phyloP scores from a whole-genome alignment of 1,140 invertebrate genomes.

The Temnothorax curvispinosus region DNA sequence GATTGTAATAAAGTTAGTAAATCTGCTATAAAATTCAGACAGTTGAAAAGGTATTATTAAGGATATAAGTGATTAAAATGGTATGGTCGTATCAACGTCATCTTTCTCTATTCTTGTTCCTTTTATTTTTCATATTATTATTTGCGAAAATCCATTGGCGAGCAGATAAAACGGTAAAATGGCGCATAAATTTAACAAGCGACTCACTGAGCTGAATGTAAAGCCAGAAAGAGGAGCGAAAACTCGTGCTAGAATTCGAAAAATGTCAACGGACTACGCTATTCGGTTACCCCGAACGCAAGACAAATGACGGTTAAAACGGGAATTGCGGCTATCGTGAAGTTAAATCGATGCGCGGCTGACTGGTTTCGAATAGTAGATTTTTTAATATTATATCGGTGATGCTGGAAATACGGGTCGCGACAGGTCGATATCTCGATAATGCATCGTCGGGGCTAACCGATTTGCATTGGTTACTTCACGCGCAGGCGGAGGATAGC shows the following conservation, averaged over 20 bases:
- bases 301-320: slow-evolving; percentile 19
- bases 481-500: not conserved
- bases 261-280: slow-evolving; percentile 33
- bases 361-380: slow-evolving; percentile 24
- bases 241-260: not conserved
- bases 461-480: slow-evolving; percentile 23
- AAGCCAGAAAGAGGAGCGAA: not conserved
- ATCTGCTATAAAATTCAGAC: slow-evolving; percentile 27
- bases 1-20: slow-evolving; percentile 8
- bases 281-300: not conserved
- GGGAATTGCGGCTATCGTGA: slow-evolving; percentile 33
- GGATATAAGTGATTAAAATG: slow-evolving; percentile 67
- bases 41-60: not conserved
- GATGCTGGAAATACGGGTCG: slow-evolving; percentile 39
- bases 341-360: slow-evolving; percentile 39
- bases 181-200: slow-evolving; percentile 47
- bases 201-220: slow-evolving; percentile 26
- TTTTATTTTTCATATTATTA: slow-evolving; percentile 6
- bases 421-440: not conserved
- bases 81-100: slow-evolving; percentile 36
- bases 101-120: slow-evolving; percentile 40
- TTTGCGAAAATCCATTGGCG: not conserved
- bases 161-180: slow-evolving; percentile 51
- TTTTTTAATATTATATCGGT: slow-evolving; percentile 45
- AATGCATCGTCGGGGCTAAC: slow-evolving; percentile 10